Conservation (phyloP, 2,113 vertebrate species). For the Zonotrichia leucophrys region DNA sequence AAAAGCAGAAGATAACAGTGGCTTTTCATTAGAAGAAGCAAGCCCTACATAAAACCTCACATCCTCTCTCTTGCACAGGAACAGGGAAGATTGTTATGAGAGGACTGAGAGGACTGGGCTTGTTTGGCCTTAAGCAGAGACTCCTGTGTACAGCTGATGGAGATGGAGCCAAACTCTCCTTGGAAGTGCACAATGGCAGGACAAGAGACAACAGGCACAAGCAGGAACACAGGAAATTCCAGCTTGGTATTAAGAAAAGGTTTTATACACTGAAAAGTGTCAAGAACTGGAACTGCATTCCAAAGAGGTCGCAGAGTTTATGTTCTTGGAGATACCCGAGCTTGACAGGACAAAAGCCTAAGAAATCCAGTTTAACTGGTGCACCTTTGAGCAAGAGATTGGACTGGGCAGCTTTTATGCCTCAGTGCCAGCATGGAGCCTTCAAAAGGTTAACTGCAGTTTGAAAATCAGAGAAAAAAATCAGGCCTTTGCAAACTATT, state of each 20-base stretch:
- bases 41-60: neutral
- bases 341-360: neutral
- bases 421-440: neutral
- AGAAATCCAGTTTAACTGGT: neutral
- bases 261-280: neutral
- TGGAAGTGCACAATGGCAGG: fast-evolving
- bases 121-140: neutral
- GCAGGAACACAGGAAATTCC: neutral
- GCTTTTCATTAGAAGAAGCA: neutral
- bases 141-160: neutral
- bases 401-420: neutral
- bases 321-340: neutral
- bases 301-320: neutral
- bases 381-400: neutral
- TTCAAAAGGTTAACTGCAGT: neutral
- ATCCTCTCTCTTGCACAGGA: neutral
- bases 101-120: neutral
- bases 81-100: neutral
- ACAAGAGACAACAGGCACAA: neutral
- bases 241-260: neutral
- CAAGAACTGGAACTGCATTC: neutral
- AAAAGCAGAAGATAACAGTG: neutral
- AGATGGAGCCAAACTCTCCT: neutral
- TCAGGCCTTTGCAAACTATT: neutral
- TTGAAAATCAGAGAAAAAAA: neutral